Conservation (phyloP, 1,140 invertebrate species). For the Philotrypesis tridentata region DNA sequence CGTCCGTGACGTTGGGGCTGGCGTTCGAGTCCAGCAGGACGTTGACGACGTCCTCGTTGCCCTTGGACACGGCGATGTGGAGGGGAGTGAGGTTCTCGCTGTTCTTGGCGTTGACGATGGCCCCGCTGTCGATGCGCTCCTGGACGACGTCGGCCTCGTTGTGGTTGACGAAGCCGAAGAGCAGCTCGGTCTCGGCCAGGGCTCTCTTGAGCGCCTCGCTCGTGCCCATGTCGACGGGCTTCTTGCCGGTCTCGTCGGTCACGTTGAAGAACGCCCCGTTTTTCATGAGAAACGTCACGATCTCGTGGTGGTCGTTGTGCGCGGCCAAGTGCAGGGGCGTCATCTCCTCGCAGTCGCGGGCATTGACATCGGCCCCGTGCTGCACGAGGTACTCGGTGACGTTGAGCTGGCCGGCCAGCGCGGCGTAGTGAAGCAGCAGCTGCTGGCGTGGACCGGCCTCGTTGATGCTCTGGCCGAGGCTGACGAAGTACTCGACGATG, state of each 20-base stretch:
- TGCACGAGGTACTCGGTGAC: constrained; percentile 20
- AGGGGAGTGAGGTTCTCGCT: not conserved
- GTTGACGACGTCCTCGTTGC: not conserved
- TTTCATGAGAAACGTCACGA: not conserved
- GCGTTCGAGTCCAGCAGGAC: not conserved
- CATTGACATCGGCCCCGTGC: not conserved
- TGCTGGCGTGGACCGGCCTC: not conserved
- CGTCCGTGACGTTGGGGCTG: constrained; percentile 40
- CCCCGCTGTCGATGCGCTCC: not conserved
- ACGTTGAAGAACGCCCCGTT: constrained; percentile 10
- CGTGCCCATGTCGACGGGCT: not conserved
- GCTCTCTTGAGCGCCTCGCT: not conserved
- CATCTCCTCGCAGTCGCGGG: not conserved
- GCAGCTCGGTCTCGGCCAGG: not conserved
- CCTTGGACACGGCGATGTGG: not conserved
- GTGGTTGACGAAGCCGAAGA: not conserved
- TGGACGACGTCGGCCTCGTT: not conserved
- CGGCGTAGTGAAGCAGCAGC: constrained; percentile 20
- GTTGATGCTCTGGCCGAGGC: not conserved
- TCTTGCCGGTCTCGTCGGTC: not conserved
- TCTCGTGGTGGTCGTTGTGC: not conserved
- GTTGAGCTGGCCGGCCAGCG: not conserved
- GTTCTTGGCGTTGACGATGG: not conserved
- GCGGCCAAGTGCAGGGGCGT: constrained; percentile 24
- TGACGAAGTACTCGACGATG: not conserved